phyloP scores from a whole-genome alignment of 2,113 vertebrate genomes.

The Lepisosteus oculatus region DNA sequence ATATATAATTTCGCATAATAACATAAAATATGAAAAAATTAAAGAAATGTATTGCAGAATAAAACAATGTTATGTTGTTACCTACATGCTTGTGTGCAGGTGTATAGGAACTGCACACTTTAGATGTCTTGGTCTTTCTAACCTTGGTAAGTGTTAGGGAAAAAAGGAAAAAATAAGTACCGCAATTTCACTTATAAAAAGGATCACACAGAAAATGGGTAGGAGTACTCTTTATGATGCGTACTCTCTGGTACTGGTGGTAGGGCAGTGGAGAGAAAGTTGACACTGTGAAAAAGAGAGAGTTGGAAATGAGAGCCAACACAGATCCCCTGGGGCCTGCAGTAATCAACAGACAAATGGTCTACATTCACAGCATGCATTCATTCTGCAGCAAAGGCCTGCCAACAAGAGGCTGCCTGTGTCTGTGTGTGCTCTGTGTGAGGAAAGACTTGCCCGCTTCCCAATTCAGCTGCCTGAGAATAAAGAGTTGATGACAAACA shows the following conservation, averaged over 20 bases:
- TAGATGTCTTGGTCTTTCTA: too few species aligned
- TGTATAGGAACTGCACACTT: too few species aligned
- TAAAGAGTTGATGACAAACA: slow-evolving; percentile 64
- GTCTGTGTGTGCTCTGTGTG: slow-evolving; percentile 42
- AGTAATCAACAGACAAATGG: slow-evolving; percentile 64
- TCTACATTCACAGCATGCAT: slow-evolving; percentile 50
- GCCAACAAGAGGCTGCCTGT: slow-evolving; percentile 50
- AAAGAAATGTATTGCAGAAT: too few species aligned
- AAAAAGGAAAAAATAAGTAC: too few species aligned
- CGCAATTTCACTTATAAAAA: too few species aligned
- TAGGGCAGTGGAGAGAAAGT: slow-evolving; percentile 30
- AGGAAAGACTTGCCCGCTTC: slow-evolving; percentile 53
- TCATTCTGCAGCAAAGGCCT: slow-evolving; percentile 61
- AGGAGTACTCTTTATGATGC: neutral
- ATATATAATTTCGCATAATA: too few species aligned
- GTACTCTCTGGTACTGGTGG: neutral
- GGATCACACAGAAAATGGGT: too few species aligned
- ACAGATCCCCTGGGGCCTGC: slow-evolving; percentile 57
- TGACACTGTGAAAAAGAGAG: slow-evolving; percentile 45
- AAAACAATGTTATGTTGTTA: too few species aligned
- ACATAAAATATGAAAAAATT: too few species aligned
- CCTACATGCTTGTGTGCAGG: too few species aligned
- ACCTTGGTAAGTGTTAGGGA: too few species aligned
- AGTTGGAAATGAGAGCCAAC: slow-evolving; percentile 64
- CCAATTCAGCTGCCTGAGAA: slow-evolving; percentile 56